Conservation (phyloP, 1,140 invertebrate species). For the Amyelois transitella region DNA sequence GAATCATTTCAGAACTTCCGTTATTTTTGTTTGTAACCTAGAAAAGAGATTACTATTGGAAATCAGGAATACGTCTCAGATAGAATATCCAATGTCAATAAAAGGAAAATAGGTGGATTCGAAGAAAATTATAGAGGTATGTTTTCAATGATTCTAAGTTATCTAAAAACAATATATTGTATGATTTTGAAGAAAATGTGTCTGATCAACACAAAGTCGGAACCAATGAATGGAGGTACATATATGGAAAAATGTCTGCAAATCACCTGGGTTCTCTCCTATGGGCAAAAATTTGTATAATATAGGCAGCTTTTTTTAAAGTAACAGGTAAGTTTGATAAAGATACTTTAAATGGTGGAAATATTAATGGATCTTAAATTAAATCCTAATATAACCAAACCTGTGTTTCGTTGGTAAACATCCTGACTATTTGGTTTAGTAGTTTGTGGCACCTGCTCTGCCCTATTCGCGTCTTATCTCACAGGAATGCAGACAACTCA, state of each 20-base stretch:
- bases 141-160: no score
- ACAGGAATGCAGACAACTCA: constrained; percentile 21
- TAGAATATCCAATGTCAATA: neutral
- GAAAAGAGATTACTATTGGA: neutral
- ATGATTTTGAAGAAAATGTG: no score
- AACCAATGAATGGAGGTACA: no score
- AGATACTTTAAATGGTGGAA: no score
- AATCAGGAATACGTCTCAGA: neutral
- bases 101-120: neutral
- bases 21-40: neutral
- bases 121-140: neutral
- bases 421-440: constrained; percentile 28
- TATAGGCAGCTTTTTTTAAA: no score
- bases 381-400: constrained; percentile 21
- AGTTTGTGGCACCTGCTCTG: constrained; percentile 31
- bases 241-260: no score
- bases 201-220: no score
- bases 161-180: no score
- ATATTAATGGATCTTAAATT: neutral
- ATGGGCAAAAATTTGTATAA: no score
- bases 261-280: no score
- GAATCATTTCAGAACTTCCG: no score
- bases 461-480: constrained; percentile 36
- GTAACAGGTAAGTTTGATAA: no score
- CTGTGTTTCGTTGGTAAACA: constrained; percentile 24